Evolutionary conservation across 2,888 invertebrate species (phyloP).

Genomic region (Crossocerus cetratus): DNA sequence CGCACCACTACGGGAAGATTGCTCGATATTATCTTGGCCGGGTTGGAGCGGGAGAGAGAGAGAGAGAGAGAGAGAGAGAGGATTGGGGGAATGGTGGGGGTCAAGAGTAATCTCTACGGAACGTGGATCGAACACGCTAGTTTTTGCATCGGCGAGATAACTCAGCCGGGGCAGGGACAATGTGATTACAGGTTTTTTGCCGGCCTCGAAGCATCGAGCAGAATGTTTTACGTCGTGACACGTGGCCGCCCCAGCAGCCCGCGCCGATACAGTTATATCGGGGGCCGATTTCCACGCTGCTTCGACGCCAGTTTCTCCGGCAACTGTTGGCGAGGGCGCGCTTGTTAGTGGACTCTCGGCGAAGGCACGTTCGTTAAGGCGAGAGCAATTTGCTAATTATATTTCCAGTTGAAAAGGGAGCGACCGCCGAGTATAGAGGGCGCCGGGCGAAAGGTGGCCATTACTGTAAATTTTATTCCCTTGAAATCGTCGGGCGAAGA

Average conservation of each 20-base stretch:
- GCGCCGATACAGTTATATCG: not conserved
- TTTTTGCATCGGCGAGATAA: slow-evolving; percentile 26
- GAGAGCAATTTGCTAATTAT: slow-evolving; percentile 5
- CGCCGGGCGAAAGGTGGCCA: not conserved
- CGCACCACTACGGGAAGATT: too few relatives aligned
- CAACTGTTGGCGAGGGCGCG: not conserved
- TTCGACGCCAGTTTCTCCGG: not conserved
- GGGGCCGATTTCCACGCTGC: not conserved
- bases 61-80: not conserved
- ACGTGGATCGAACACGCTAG: slow-evolving; percentile 10
- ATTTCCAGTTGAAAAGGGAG: not conserved
- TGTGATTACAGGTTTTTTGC: slow-evolving; percentile 1
- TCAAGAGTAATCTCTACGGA: slow-evolving; percentile 1
- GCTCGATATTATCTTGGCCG: too few relatives aligned
- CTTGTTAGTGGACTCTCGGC: not conserved
- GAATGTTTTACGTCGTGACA: not conserved
- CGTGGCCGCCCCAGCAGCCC: not conserved
- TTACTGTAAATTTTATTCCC: slow-evolving; percentile 1
- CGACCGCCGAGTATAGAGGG: not conserved
- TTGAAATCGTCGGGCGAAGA: not conserved
- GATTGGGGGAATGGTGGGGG: too few relatives aligned
- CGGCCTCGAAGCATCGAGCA: too few relatives aligned
- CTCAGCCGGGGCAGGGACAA: not conserved
- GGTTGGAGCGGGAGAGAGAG: not conserved
- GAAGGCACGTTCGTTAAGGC: slow-evolving; percentile 1